phyloP scores from a whole-genome alignment of 1,140 invertebrate genomes.

The Anoplolepis gracilipes region DNA sequence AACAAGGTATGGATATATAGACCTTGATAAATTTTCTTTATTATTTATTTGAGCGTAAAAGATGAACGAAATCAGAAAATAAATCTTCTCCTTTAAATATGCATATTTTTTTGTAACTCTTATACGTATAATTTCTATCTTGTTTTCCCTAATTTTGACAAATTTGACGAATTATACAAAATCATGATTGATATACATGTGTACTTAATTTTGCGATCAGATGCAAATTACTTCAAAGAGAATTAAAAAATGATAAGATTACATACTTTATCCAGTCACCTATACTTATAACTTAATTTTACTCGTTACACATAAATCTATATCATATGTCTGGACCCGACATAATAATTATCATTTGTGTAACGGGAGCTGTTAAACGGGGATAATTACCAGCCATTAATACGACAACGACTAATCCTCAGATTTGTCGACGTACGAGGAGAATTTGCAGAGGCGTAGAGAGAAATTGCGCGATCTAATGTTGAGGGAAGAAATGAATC shows the following conservation, averaged over 20 bases:
- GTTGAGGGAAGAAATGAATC: constrained; percentile 61
- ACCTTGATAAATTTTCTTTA: neutral
- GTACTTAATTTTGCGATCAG: neutral
- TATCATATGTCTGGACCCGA: neutral
- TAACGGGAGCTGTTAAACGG: neutral
- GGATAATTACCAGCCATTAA: constrained; percentile 29
- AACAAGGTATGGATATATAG: constrained; percentile 66
- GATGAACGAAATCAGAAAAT: neutral
- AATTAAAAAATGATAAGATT: neutral
- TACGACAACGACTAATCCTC: constrained; percentile 2
- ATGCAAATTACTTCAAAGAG: neutral
- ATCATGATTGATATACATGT: neutral
- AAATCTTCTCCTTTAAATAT: neutral
- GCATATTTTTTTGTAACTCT: neutral
- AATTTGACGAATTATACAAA: neutral
- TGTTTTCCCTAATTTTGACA: neutral
- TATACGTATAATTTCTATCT: neutral
- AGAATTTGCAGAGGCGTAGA: constrained; percentile 64
- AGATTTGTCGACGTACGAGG: constrained; percentile 68
- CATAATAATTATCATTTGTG: neutral
- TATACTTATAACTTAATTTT: constrained; percentile 15
- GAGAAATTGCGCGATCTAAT: constrained; percentile 70
- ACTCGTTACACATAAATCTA: neutral
- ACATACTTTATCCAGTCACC: neutral
- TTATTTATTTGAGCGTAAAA: neutral